Conservation (phyloP, 2,797 vertebrate genomes). For the Catostomus latipinnis region DNA sequence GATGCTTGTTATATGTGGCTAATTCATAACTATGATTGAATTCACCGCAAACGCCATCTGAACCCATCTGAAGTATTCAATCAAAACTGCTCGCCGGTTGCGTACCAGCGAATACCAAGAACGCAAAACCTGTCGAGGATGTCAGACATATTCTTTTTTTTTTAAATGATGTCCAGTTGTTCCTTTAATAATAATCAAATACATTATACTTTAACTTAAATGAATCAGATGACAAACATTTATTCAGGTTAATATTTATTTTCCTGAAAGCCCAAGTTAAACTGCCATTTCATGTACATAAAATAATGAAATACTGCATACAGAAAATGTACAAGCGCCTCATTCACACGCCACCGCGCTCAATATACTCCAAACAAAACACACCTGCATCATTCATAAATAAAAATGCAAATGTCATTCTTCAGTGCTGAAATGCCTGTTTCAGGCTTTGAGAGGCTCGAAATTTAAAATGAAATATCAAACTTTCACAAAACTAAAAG, state of each 20-base stretch:
- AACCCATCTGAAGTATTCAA: conserved; percentile 37
- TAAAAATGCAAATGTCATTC: neutral
- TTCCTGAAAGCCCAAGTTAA: conserved; percentile 36
- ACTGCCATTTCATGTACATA: conserved; percentile 21
- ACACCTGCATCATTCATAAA: neutral
- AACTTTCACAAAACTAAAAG: neutral
- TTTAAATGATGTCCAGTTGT: neutral
- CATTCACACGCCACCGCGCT: conserved; percentile 38
- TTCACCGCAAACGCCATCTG: conserved; percentile 34
- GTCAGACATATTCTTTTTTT: conserved; percentile 19
- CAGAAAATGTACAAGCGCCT: conserved; percentile 10
- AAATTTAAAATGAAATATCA: conserved; percentile 2
- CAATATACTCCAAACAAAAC: conserved; percentile 25
- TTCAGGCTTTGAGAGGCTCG: neutral
- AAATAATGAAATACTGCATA: conserved; percentile 11
- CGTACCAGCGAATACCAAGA: neutral
- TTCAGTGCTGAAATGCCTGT: neutral
- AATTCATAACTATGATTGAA: conserved; percentile 19
- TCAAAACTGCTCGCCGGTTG: conserved; percentile 34
- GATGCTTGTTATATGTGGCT: neutral
- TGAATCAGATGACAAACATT: neutral
- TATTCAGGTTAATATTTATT: conserved; percentile 50
- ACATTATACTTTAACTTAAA: neutral
- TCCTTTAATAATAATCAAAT: neutral
- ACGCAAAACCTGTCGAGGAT: conserved; percentile 7